phyloP scores from a whole-genome alignment of 2,113 vertebrate species.

The Centropus unirufus region DNA sequence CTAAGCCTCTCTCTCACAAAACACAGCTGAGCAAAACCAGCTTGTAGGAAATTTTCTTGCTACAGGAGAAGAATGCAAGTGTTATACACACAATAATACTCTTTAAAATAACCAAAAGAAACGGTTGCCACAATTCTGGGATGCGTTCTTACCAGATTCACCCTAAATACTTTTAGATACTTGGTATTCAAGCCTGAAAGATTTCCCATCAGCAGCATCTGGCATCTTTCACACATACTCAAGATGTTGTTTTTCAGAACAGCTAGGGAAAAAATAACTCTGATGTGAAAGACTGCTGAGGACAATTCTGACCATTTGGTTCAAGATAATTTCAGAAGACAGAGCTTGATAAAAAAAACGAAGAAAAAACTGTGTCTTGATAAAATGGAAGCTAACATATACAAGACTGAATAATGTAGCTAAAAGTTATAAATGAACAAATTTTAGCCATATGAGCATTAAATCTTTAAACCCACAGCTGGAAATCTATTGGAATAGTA shows the following conservation, averaged over 20 bases:
- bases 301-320: background rate
- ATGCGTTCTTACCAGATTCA: background rate
- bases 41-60: background rate
- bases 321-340: background rate
- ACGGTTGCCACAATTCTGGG: background rate
- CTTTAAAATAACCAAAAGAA: background rate
- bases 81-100: background rate
- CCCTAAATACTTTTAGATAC: background rate
- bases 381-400: background rate
- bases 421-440: background rate
- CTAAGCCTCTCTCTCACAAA: background rate
- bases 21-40: background rate
- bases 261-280: background rate
- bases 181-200: background rate
- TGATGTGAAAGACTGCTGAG: background rate
- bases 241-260: background rate
- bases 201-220: background rate
- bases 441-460: background rate
- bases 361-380: background rate
- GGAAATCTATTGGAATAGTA: slow-evolving; percentile 17
- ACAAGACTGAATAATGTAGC: background rate
- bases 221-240: background rate
- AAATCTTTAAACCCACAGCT: background rate
- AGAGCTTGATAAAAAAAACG: background rate
- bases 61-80: background rate